Evolutionary conservation across 2,797 vertebrate species (phyloP).

Genomic region (Xyrichtys novacula): DNA sequence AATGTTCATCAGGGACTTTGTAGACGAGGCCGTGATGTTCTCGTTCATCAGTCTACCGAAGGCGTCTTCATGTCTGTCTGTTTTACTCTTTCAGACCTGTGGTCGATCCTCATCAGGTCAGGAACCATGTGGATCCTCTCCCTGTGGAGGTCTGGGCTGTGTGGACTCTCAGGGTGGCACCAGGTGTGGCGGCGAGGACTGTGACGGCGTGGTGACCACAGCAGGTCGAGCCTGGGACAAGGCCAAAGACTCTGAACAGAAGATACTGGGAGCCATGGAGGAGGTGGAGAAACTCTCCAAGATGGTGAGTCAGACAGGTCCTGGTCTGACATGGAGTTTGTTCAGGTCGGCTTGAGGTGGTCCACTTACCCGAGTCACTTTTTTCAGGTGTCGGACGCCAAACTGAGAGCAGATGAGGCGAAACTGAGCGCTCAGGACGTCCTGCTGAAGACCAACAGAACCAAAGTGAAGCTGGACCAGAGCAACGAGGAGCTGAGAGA

Average conservation of each 20-base stretch:
- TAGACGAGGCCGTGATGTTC: too few relatives aligned
- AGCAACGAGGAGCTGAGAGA: constrained; percentile 93
- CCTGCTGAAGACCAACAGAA: constrained; percentile 91
- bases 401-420: constrained; percentile 92
- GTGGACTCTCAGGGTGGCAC: constrained; percentile 82
- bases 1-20: too few relatives aligned
- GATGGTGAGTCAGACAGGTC: constrained; percentile 85
- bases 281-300: constrained; percentile 95
- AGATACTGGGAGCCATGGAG: constrained; percentile 90
- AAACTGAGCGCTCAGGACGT: constrained; percentile 91
- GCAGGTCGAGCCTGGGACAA: constrained; percentile 89
- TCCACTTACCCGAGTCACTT: constrained; percentile 4
- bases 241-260: constrained; percentile 90
- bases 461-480: constrained; percentile 90
- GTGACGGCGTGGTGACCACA: constrained; percentile 85
- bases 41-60: too few relatives aligned
- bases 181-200: constrained; percentile 91
- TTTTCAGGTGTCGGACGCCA: constrained; percentile 91
- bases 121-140: constrained; percentile 85
- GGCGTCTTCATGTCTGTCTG: background rate
- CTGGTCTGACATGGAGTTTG: background rate
- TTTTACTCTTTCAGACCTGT: constrained; percentile 86
- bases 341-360: background rate
- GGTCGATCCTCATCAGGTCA: constrained; percentile 83
- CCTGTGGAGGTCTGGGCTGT: constrained; percentile 91